Base-by-base conservation (phyloP, 2,113 vertebrate genomes). In the Prietella phreatophila region DNA sequence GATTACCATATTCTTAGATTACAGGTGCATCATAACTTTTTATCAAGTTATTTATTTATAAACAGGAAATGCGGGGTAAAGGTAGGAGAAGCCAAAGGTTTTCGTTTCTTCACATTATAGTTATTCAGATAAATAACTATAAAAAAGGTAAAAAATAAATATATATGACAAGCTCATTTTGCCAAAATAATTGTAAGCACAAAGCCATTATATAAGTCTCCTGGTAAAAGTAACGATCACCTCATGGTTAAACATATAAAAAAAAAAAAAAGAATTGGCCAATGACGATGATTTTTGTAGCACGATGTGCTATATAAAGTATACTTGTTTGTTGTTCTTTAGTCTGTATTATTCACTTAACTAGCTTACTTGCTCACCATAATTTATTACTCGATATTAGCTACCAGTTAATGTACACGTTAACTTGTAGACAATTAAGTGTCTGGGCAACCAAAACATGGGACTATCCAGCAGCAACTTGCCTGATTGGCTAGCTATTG, bases 1-100 rank as follows among this genome's bases (percentile, higher is more conserved):
- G 56, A 88, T 86, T 20, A 42, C n/a, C 47, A 42, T 56, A 42
- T 83, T 42, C 11, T 14, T 83, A 42, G 27, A 55, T 86, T 80
- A 60, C 80, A 78, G 69, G 60, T 82, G 85, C 47, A 75, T 55
- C 47, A 17, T 79, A 27, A 1, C 25, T 53, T 13, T 78, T 76
- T 47, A 7, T 47, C 0, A 47, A 47, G 42, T 47, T 47, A 47
- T 47, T 47, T 39, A 9, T 58, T 81, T 71, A 39, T 20, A 82
- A 2, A 71, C 22, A 60, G 36, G 39, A 82, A 42, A 81, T 82
- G 30, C 6, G 30, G 33, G 14, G 7, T 82, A 30, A 33, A 82
- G 5, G 0, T 33, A 56, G n/a, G 11, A 53, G 10, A 80, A 13
- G 20, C 19, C 39, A 80, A n/a, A 50, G 2, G 33, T 42, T 42